Evolutionary conservation across 2,888 invertebrate species (phyloP).

Genomic region (Andrena trimmerana): DNA sequence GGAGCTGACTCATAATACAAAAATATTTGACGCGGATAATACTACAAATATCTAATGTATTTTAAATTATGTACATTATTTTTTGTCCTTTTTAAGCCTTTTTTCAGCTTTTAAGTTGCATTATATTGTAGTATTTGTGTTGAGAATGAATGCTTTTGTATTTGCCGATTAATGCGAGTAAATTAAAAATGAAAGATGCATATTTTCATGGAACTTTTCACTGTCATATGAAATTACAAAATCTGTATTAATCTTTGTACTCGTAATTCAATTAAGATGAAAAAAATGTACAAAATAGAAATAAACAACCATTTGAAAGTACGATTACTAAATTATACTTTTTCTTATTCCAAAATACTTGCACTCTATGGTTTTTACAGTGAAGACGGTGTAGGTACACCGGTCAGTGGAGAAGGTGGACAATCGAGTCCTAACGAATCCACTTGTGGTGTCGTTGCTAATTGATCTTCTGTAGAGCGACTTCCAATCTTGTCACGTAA

Average conservation of each 20-base stretch:
- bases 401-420: slow-evolving; percentile 87
- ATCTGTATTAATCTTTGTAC: slow-evolving; percentile 23
- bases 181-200: slow-evolving; percentile 24
- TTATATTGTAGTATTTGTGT: slow-evolving; percentile 1
- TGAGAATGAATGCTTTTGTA: slow-evolving; percentile 17
- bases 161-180: slow-evolving; percentile 9
- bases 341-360: background rate
- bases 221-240: slow-evolving; percentile 29
- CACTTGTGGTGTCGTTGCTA: slow-evolving; percentile 87
- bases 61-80: slow-evolving; percentile 34
- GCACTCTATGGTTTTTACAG: slow-evolving; percentile 19
- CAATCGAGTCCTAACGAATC: slow-evolving; percentile 90
- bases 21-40: slow-evolving; percentile 30
- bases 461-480: slow-evolving; percentile 88
- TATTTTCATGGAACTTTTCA: slow-evolving; percentile 9
- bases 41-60: background rate
- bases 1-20: slow-evolving; percentile 62
- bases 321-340: slow-evolving; percentile 13
- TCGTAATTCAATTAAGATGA: slow-evolving; percentile 16
- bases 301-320: background rate
- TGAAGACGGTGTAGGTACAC: slow-evolving; percentile 61
- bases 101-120: background rate
- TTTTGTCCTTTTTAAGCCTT: background rate
- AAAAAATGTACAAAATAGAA: slow-evolving; percentile 18
- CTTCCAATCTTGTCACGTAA: slow-evolving; percentile 92